phyloP scores from a whole-genome alignment of 2,888 invertebrate genomes.

The Rapana venosa region DNA sequence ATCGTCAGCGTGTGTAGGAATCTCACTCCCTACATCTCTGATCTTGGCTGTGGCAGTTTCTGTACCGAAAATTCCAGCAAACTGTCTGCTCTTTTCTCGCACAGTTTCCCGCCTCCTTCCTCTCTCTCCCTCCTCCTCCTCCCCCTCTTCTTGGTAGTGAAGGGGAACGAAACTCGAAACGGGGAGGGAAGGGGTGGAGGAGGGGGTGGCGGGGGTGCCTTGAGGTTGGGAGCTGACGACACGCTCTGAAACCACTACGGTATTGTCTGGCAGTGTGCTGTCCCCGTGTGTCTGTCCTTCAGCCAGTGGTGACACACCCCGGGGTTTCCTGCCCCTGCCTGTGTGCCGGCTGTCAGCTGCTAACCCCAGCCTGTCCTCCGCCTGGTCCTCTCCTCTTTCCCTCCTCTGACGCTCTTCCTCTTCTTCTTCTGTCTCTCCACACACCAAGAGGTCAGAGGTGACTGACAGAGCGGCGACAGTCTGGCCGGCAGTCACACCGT shows the following conservation, averaged over 20 bases:
- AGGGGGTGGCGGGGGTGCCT: background rate
- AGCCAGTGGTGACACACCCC: background rate
- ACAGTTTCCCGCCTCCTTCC: background rate
- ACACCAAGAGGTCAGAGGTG: background rate
- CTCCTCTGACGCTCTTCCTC: background rate
- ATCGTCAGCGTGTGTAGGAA: background rate
- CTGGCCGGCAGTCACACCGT: background rate
- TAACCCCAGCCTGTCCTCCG: background rate
- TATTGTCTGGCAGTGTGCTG: background rate
- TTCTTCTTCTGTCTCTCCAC: background rate
- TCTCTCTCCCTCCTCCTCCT: background rate
- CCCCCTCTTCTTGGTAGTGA: background rate
- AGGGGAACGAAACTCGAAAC: slow-evolving; percentile 7
- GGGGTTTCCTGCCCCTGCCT: background rate
- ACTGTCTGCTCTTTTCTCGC: background rate
- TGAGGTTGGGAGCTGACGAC: background rate
- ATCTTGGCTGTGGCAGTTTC: background rate
- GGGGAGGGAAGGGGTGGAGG: background rate
- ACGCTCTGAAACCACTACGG: background rate
- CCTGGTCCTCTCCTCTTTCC: no score
- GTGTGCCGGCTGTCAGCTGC: background rate
- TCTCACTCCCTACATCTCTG: background rate
- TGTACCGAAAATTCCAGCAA: background rate
- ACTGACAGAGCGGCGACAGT: background rate
- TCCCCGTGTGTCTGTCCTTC: background rate